These are phyloP conservation scores for Phymastichus coffea DNA, from an alignment of 1,140 invertebrate species.

Conservation along the genomic window DNA sequence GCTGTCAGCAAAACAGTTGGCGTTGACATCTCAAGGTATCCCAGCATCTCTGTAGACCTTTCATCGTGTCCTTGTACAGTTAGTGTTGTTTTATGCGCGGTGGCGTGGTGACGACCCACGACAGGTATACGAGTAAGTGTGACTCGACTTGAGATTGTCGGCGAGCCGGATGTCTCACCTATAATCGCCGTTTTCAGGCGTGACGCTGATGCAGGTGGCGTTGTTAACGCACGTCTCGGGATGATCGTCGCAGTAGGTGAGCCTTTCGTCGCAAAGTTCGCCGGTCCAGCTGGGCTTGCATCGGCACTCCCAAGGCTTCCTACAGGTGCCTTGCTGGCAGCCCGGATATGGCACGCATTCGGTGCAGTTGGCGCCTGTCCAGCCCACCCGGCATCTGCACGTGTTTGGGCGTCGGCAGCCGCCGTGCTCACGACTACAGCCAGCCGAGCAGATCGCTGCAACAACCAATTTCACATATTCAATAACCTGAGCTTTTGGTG, in stretches of 20 bases:
- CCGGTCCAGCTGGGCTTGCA: conserved; percentile 85
- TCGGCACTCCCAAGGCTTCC: conserved; percentile 84
- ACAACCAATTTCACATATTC: too few species aligned
- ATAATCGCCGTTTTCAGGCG: conserved; percentile 71
- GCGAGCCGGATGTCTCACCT: conserved; percentile 55
- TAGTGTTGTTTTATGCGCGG: too few species aligned
- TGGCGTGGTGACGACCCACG: too few species aligned
- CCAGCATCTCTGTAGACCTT: too few species aligned
- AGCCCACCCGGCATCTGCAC: conserved; percentile 83
- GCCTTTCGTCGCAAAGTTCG: conserved; percentile 83
- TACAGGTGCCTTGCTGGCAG: conserved; percentile 80
- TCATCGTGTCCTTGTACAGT: too few species aligned
- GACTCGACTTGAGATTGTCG: too few species aligned
- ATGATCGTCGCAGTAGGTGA: conserved; percentile 76
- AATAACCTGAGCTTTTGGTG: too few species aligned
- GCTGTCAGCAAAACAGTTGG: too few species aligned
- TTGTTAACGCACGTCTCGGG: conserved; percentile 72
- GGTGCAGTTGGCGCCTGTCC: conserved; percentile 78
- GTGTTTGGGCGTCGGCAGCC: conserved; percentile 78
- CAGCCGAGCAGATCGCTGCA: conserved; percentile 77
- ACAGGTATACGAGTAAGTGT: too few species aligned
- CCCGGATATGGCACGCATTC: conserved; percentile 84
- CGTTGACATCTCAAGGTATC: too few species aligned
- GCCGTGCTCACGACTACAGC: conserved; percentile 80
- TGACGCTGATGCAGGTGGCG: conserved; percentile 76